Base-by-base conservation (phyloP, 2,888 invertebrate species). In the Lycophotia porphyrea region DNA sequence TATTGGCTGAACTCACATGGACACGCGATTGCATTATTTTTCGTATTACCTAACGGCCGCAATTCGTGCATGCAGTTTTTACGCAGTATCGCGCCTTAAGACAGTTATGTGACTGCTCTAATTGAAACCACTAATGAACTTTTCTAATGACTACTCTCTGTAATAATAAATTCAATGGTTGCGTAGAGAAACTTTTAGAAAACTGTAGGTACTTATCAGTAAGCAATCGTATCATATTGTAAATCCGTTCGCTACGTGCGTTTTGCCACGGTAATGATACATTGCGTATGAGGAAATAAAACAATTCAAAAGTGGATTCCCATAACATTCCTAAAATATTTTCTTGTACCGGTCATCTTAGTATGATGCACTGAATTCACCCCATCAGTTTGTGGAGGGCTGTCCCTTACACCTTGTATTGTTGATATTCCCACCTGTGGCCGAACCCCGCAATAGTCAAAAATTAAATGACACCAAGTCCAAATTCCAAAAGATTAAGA, bases 1-100 rank as follows among this genome's bases (percentile, higher is more conserved):
- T 44, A 64, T 60, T 74, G 63, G 49, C 65, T 68, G 60, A 77
- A 55, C 74, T 52, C 42, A 61, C 47, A 69, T 47, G 70, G 69
- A 64, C 71, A 81, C 71, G 78, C 80, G 44, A 80, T 74, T 77
- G 76, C 75, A 75, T 74, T 77, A 77, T 55, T 64, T 85, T 85
- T 75, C 52, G 63, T 74, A 75, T 80, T 84, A 80, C 75, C n/a
- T 67, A 85, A 81, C 67, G 44, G 55, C 31, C 66, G 55, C 13
- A 63, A 49, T 80, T 74, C 65, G 52, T 74, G 61, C 77, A 74
- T 73, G 63, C 11, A 60, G 55, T 74, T 74, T 74, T 78, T 82
- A 80, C 67, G 64, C 67, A 78, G 78, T 52, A 52, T 21, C 31
- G 42, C 55, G 15, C 18, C 27, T 69, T 34, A 34, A 65, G 3